These are phyloP conservation scores for Tragelaphus eurycerus DNA, from an alignment of 2,797 vertebrate species.

Conservation along the genomic window DNA sequence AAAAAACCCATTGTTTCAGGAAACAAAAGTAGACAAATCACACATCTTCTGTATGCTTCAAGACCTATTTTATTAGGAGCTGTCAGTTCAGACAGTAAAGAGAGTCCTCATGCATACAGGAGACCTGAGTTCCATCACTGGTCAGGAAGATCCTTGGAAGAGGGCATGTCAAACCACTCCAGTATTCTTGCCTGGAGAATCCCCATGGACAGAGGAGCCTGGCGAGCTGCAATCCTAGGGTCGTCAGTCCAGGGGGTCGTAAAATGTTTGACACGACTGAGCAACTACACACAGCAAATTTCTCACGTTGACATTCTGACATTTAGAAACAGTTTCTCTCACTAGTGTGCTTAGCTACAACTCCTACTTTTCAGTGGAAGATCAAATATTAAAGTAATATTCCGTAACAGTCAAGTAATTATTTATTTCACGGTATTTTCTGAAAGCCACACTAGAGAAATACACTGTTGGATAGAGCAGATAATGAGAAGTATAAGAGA, in stretches of 20 bases:
- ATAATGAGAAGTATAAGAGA: neutral
- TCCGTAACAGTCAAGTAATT: neutral
- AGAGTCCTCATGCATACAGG: neutral
- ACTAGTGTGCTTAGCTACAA: neutral
- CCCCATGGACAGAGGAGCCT: neutral
- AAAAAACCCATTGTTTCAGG: neutral
- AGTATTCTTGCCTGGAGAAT: neutral
- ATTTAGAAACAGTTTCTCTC: neutral
- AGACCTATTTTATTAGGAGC: neutral
- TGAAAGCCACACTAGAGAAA: neutral
- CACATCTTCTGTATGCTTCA: neutral
- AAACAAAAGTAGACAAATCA: slow-evolving; percentile 10
- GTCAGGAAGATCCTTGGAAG: neutral
- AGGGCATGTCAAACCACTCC: neutral
- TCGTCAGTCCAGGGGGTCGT: accelerated
- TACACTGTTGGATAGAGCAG: neutral
- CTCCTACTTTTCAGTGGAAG: neutral
- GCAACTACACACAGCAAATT: neutral
- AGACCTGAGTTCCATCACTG: neutral
- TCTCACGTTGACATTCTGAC: accelerated
- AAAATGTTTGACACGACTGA: neutral
- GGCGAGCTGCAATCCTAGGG: accelerated
- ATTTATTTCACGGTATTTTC: neutral
- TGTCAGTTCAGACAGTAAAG: neutral
- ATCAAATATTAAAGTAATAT: neutral